Base-by-base conservation (phyloP, 2,888 invertebrate species). In the Achlya flavicornis region DNA sequence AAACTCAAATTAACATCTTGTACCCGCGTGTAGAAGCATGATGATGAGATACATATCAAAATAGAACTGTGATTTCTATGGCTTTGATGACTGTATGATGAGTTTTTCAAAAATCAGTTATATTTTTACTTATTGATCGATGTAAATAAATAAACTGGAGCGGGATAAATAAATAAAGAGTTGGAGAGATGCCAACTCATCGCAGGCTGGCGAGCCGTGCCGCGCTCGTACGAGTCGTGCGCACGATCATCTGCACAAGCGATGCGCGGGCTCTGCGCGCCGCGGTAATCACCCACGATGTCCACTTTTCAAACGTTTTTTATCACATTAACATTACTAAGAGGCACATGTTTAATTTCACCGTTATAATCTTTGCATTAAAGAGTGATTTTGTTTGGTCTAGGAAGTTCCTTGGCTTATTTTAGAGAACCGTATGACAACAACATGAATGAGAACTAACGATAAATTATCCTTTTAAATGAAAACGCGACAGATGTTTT, bases 61-160 rank as follows among this genome's bases (percentile, higher is more conserved):
- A 41, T 60, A 41, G 19, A 16, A 14, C 12, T 26, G 19, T 41
- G 41, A 43, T 53, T 53, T 53, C 53, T 53, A 53, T 73, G 73
- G 72, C 73, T 78, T 71, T 71, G 79, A 74, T 74, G 75, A 75
- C 71, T 74, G 58, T 63, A 66, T 71, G 64, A 68, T 68, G 66
- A 69, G 71, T 74, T 75, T 68, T 66, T 69, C 71, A 77, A 78
- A 72, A 75, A 76, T 73, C 75, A 75, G 69, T 74, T 72, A 71
- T 76, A 72, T 73, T 68, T 70, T 70, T 73, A 68, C 71, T 73
- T 70, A 75, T 76, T 74, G 79, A 83, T 81, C 66, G 78, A 70
- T 79, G 84, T 83, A 85, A 85, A 87, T 88, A 88, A 88, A 87
- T 87, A 87, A 85, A 80, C 76, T 79, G 78, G 79, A 81, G 74